Percentiles rank a stretch among this genome's conserved stretches.
These are phyloP conservation scores for Charanyca ferruginea DNA, from an alignment of 2,888 invertebrate genomes.

Conservation along the genomic window DNA sequence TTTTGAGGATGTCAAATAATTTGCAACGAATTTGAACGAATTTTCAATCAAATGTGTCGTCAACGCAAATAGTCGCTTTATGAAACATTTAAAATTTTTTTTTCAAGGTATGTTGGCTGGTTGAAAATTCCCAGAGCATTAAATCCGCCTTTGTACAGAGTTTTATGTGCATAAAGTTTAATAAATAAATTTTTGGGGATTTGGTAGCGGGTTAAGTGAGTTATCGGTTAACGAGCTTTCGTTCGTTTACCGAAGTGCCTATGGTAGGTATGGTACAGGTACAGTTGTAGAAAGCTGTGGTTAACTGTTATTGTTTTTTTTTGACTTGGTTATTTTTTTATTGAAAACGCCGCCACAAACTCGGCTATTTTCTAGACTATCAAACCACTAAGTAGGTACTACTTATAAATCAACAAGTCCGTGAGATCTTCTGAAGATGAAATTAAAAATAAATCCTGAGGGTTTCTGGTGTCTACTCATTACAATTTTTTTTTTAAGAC, in stretches of 20 bases:
- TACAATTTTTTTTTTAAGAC: too few species aligned
- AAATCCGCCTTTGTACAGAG: too few species aligned
- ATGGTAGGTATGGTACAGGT: not conserved
- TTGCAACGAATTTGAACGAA: not conserved
- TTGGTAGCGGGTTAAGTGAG: slow-evolving; percentile 12
- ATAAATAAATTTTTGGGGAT: slow-evolving; percentile 6
- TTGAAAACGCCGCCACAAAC: not conserved
- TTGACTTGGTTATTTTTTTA: not conserved
- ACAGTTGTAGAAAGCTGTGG: not conserved
- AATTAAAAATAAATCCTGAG: too few species aligned
- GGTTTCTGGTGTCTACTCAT: too few species aligned
- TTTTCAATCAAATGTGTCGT: slow-evolving; percentile 3
- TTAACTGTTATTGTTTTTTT: not conserved
- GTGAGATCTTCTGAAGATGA: too few species aligned
- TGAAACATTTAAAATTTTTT: too few species aligned
- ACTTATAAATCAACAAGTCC: too few species aligned
- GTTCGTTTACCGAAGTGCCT: not conserved
- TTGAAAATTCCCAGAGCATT: too few species aligned
- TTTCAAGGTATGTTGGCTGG: too few species aligned
- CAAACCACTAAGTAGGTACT: too few species aligned
- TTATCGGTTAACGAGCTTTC: slow-evolving; percentile 8
- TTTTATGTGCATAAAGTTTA: too few species aligned
- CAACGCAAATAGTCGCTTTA: not conserved
- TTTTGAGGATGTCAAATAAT: not conserved
- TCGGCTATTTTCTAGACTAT: too few species aligned